These are phyloP conservation scores for Conus ventricosus DNA, from an alignment of 1,140 invertebrate species.

Conservation along the genomic window DNA sequence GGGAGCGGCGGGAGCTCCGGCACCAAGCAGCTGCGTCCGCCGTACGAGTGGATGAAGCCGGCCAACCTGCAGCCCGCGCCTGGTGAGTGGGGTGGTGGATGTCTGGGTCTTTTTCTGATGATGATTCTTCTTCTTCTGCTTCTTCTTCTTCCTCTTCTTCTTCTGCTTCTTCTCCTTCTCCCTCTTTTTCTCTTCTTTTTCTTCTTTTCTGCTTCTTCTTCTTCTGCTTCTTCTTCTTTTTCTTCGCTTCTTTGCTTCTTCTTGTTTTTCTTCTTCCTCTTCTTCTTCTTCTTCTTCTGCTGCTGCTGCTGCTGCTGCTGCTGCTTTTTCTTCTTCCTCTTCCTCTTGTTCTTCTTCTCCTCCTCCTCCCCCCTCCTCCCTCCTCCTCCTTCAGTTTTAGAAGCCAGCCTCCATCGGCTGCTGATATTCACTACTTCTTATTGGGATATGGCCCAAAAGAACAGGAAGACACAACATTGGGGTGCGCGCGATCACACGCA, in stretches of 20 bases:
- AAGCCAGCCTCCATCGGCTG: no score
- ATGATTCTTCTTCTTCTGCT: not conserved
- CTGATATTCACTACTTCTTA: no score
- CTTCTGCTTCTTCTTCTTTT: not conserved
- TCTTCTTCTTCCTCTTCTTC: no score
- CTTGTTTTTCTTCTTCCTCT: not conserved
- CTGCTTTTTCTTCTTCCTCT: not conserved
- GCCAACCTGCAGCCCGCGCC: slow-evolving; percentile 27
- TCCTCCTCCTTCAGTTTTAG: no score
- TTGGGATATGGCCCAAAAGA: no score
- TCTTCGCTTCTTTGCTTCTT: not conserved
- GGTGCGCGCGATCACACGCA: no score
- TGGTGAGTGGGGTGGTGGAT: slow-evolving; percentile 14
- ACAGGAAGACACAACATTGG: no score
- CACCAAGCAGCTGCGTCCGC: slow-evolving; percentile 31
- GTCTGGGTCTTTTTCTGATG: not conserved
- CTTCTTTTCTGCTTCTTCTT: not conserved
- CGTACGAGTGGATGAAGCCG: slow-evolving; percentile 41
- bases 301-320: not conserved
- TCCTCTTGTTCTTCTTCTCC: not conserved
- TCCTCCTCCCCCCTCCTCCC: no score
- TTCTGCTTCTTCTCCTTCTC: no score
- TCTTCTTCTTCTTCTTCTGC: not conserved
- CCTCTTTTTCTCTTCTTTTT: not conserved
- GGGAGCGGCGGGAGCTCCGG: not conserved